Evolutionary conservation across 1,140 invertebrate species (phyloP), one percentile per base, ranked within the genome.

Genomic region (Bombus polaris): DNA sequence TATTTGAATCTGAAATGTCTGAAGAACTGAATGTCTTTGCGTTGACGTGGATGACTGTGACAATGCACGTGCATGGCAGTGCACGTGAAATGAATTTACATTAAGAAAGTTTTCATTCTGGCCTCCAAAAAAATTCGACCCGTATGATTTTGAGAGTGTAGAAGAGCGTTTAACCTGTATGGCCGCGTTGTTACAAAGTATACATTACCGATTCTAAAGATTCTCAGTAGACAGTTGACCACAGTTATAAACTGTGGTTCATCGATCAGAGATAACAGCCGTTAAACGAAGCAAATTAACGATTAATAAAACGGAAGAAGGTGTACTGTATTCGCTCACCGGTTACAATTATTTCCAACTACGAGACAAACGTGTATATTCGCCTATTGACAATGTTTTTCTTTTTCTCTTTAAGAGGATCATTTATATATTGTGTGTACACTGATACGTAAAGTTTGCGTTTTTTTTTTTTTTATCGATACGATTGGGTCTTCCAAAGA

Each of bases 261-360:
- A 35, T 32, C 37, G 68, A 65, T 68, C 66, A 70, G 65, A 70
- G 47, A 62, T 35, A 83, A 65, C 53, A 72, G 87, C 77, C 80
- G 76, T 87, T 80, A 47, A 85, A 79, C 22, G 73, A 84, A 53
- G 37, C 35, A n/a, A 62, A 73, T 70, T 82, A 85, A 75, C 62
- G 70, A 70, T 75, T 90, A 90, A 88, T 90, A 88, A 91, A 90
- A 71, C 71, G 73, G 59, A 90, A 81, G 68, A 89, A 88, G 65
- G 37, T 84, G 80, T 57, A 74, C 44, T 81, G 68, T 42, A 82
- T 68, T 74, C 37, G 66, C 53, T 85, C 53, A 32, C 65, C 72
- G 47, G 68, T 57, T 87, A 39, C 70, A 70, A 81, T 89, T 66
- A 88, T 71, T 65, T 79, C 13, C 71, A 78, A 22, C 32, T 32